Conservation (phyloP, 2,888 invertebrate species). For the Agonopterix subpropinquella region DNA sequence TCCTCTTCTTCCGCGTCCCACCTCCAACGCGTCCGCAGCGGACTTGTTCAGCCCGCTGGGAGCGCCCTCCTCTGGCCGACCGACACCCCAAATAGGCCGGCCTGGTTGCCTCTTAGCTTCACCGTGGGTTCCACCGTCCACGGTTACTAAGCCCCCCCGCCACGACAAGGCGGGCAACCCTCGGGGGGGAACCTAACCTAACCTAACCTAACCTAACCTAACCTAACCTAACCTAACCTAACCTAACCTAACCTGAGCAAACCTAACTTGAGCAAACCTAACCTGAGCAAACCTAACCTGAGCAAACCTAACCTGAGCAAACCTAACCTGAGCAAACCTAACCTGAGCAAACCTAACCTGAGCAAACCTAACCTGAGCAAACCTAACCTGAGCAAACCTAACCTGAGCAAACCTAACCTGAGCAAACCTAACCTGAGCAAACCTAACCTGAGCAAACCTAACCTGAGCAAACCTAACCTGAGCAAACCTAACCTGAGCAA, state of each 20-base stretch:
- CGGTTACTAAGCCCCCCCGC: no score
- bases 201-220: conserved; percentile 9
- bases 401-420: conserved; percentile 4
- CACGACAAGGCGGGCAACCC: no score
- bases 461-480: no score
- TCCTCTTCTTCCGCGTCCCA: no score
- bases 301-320: conserved; percentile 6
- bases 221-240: conserved; percentile 7
- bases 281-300: conserved; percentile 6
- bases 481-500: no score
- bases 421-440: conserved; percentile 7
- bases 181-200: no score
- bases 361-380: conserved; percentile 6
- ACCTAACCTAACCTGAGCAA: conserved; percentile 4
- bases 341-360: conserved; percentile 4
- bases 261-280: conserved; percentile 7
- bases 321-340: conserved; percentile 3
- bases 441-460: background rate
- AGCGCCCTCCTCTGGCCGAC: no score
- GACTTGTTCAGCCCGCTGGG: no score
- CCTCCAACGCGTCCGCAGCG: no score
- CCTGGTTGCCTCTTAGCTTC: no score
- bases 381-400: conserved; percentile 5
- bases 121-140: no score
- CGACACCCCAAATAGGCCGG: no score